A percentile compares a stretch with the other conserved stretches of the same genome.
Evolutionary conservation across 1,140 invertebrate genomes (phyloP).

Genomic region (Brachionus plicatilis): DNA sequence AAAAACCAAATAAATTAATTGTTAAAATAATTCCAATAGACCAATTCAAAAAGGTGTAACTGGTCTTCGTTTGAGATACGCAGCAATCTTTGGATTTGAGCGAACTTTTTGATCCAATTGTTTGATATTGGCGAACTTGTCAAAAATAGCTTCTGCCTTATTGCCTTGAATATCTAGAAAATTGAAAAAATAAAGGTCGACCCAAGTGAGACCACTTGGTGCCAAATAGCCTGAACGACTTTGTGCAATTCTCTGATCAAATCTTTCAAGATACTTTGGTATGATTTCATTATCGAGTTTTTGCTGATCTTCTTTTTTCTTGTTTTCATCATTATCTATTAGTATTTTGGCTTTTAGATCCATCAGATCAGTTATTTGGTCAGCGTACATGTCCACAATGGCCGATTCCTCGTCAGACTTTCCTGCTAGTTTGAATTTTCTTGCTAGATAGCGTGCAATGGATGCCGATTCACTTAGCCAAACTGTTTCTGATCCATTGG

Average conservation of each 20-base stretch:
- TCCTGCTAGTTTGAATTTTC: constrained; percentile 27
- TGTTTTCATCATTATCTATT: not conserved
- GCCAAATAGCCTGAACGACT: constrained; percentile 3
- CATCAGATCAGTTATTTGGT: constrained; percentile 3
- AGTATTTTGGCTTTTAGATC: not conserved
- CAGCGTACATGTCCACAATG: constrained; percentile 20
- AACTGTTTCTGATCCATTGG: not conserved
- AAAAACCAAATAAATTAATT: not conserved
- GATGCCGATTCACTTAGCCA: not conserved
- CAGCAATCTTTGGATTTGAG: not conserved
- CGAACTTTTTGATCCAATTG: not conserved
- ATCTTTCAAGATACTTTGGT: not conserved
- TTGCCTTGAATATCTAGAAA: not conserved
- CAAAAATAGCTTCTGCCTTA: not conserved
- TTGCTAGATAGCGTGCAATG: not conserved
- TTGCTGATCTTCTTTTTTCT: not conserved
- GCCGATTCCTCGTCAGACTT: not conserved
- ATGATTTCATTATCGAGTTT: not conserved
- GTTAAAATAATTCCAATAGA: not conserved
- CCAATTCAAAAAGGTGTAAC: not conserved
- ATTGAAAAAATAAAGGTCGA: constrained; percentile 7
- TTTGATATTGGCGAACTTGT: not conserved
- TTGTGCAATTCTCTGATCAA: not conserved
- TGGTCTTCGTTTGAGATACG: not conserved
- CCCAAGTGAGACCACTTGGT: not conserved